Base-by-base conservation (phyloP, 2,113 vertebrate species). In the Carassius gibelio region DNA sequence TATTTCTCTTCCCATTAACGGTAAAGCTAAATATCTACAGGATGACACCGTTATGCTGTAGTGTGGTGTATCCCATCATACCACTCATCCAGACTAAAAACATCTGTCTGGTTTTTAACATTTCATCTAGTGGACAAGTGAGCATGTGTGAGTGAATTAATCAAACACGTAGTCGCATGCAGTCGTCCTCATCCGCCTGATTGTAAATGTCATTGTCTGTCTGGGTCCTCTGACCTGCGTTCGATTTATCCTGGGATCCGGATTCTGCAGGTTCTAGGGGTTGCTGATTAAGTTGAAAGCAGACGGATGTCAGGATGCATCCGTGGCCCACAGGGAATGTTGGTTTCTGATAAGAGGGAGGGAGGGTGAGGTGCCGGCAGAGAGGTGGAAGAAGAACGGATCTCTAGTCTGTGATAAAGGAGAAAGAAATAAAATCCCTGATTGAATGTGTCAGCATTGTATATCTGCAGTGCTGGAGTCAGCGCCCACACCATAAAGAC, bases 111-210 rank as follows among this genome's bases (percentile, higher is more conserved):
- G 45, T 86, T 88, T 91, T 90, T 90, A 85, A 87, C 57, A 61
- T 87, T 88, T 93, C 90, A 88, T 91, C 88, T 90, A 87, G 88
- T 15, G 59, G 36, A 45, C 61, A 61, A 50, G 26, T 30, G 23
- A 68, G 14, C 10, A 8, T 15, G 36, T 34, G 38, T 52, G 45
- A 68, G 42, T 69, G 17, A 82, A 82, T 69, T 11, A 82, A 55
- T 50, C 83, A 76, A 10, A 50, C n/a, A 75, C 57, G 75, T n/a
- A 10, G 34, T 48, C 42, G 23, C 17, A 15, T 36, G 10, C 55
- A 66, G 5, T 64, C 1, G 10, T 30, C 17, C 36, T 50, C 11
- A 21, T 19, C 45, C 19, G 14, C 21, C 42, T 48, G 78, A 14
- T 82, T n/a, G 17, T 82, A 82, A 82, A 82, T 82, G 64, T 66